Base-by-base conservation (phyloP, 1,140 invertebrate genomes). In the Hirudo medicinalis region DNA sequence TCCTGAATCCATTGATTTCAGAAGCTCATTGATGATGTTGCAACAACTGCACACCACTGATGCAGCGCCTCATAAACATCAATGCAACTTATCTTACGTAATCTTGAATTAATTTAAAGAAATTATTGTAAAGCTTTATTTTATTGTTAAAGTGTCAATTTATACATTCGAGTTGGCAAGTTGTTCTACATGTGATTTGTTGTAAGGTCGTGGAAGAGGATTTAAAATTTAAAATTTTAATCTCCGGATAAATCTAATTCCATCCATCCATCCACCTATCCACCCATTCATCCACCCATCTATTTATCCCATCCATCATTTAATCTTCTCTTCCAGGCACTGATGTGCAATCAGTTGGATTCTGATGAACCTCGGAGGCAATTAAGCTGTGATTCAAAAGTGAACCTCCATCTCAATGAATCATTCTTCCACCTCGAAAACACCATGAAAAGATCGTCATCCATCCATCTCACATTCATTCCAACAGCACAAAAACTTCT, bases 181-280 rank as follows among this genome's bases (percentile, higher is more conserved):
- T 36, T 36, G n/a, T n/a, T n/a, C n/a, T n/a, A n/a, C n/a, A n/a
- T n/a, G n/a, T n/a, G n/a, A n/a, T n/a, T n/a, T n/a, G n/a, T n/a
- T n/a, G n/a, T n/a, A n/a, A n/a, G n/a, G n/a, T n/a, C n/a, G n/a
- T n/a, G n/a, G n/a, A n/a, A n/a, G n/a, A n/a, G n/a, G n/a, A n/a
- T n/a, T n/a, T n/a, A n/a, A n/a, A n/a, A n/a, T n/a, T n/a, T n/a
- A n/a, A n/a, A n/a, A n/a, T n/a, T 6, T 36, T 36, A 36, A 36
- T 36, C 32, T 6, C 32, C 32, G 32, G 6, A 36, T 36, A 36
- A 36, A 36, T 36, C 32, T 36, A 36, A 36, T 36, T 60, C 55
- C 55, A 60, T 60, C 55, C 55, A 60, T 60, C 55, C 55, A 60
- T 60, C 55, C 55, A 60, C 15, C 55, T 15, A 60, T 60, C 55